These are phyloP conservation scores for Aleiodes sp. DNA, from an alignment of 1,140 invertebrate species.

Conservation along the genomic window DNA sequence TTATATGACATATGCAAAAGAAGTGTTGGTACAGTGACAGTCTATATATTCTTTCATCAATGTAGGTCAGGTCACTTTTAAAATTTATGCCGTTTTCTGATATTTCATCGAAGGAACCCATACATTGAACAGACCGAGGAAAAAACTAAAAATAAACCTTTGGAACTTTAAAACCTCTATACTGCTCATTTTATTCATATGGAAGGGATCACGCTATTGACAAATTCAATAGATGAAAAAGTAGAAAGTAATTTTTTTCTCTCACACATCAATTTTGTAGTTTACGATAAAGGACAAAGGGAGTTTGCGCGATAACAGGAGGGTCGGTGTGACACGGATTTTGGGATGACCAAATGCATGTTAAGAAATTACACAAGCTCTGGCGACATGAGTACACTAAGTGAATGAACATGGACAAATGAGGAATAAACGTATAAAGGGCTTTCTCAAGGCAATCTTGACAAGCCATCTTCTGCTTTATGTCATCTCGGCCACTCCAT, in stretches of 20 bases:
- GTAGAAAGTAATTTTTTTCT: not conserved
- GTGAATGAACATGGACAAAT: not conserved
- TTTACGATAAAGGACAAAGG: not conserved
- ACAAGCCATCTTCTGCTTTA: too few species aligned
- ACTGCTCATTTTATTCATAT: too few species aligned
- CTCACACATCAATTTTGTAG: not conserved
- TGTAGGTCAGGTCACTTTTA: constrained; percentile 29
- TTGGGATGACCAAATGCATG: not conserved
- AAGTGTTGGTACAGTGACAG: not conserved
- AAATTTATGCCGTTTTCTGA: too few species aligned
- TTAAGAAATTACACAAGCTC: constrained; percentile 19
- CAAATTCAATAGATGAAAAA: too few species aligned
- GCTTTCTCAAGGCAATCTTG: too few species aligned
- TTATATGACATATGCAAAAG: not conserved
- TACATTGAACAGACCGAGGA: too few species aligned
- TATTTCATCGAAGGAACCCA: too few species aligned
- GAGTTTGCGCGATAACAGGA: not conserved
- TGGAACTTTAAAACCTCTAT: too few species aligned
- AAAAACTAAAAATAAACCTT: too few species aligned
- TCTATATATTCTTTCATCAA: constrained; percentile 18
- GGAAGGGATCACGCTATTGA: too few species aligned
- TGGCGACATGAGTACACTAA: constrained; percentile 5
- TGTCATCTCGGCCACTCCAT: too few species aligned
- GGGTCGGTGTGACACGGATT: not conserved
- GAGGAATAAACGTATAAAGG: not conserved